Evolutionary conservation across 1,140 invertebrate species (phyloP), one percentile per base, ranked within the genome.

Genomic region (Drosophila subpulchrella): DNA sequence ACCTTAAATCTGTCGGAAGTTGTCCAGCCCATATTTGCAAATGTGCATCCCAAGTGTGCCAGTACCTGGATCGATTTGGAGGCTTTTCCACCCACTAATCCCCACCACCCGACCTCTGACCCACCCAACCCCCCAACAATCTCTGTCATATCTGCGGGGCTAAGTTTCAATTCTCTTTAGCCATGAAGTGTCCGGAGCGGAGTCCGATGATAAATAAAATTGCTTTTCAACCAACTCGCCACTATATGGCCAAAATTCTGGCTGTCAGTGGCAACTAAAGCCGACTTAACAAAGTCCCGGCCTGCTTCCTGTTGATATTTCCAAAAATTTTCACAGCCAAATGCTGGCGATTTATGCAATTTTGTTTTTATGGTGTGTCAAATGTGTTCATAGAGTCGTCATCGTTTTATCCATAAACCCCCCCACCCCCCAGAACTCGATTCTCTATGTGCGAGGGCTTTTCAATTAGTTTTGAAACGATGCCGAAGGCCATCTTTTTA

Each of bases 391-490:
- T 10, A 17, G 50, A 34, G 39, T 24, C 42, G 46, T 68, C 63
- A 57, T 39, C 55, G 24, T 44, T 51, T 6, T 6, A 36, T 12
- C 41, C 27, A 10, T 24, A n/a, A 36, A 13, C 6, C 0, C 36
- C 12, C 15, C 5, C 15, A 5, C 20, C 4, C 4, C 4, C 13
- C 15, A 4, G 8, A 1, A 15, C 13, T 7, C 15, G 32, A 36
- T 3, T 42, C 17, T 42, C 7, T 53, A n/a, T 58, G 32, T 57
- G 57, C 72, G 67, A 77, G 81, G 71, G 76, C 59, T 60, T 84
- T 80, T 80, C 76, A 80, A 80, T 84, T 84, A 77, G 66, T 84
- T 73, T 47, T 15, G 38, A 68, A 76, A 73, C 61, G 39, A 20
- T 44, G 67, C 61, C 72, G 38, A 12, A 24, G 56, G 81, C 36